These are phyloP conservation scores for Linhomoeus sp. DNA, from an alignment of 2,888 invertebrate species.

Conservation along the genomic window DNA sequence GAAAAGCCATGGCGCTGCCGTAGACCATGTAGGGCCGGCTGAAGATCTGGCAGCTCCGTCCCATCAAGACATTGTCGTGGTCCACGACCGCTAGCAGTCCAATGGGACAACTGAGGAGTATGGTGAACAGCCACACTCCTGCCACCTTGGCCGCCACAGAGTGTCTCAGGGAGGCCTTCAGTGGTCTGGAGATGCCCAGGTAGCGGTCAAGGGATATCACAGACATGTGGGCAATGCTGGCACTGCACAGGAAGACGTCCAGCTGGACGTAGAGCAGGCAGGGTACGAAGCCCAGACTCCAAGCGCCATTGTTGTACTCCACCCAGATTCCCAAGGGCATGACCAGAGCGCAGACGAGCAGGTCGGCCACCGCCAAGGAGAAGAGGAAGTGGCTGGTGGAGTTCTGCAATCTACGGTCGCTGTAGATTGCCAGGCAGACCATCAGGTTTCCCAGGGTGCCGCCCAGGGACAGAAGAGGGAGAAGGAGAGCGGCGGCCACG, in stretches of 20 bases:
- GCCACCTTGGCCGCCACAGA: conserved; percentile 25
- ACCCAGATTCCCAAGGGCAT: conserved; percentile 52
- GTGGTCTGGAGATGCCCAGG: conserved; percentile 41
- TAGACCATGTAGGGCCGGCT: conserved; percentile 11
- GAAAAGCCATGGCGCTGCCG: conserved; percentile 83
- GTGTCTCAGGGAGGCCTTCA: conserved; percentile 23
- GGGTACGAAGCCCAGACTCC: conserved; percentile 40
- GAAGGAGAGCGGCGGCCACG: conserved; percentile 34
- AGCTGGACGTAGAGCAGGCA: conserved; percentile 57
- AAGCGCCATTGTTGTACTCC: conserved; percentile 33
- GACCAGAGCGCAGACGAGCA: conserved; percentile 70
- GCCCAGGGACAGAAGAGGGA: conserved; percentile 61
- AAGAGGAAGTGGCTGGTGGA: conserved; percentile 80
- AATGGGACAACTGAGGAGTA: background rate
- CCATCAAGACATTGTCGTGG: conserved; percentile 25
- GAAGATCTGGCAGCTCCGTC: too few species aligned
- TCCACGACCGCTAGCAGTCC: background rate
- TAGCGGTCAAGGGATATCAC: conserved; percentile 43
- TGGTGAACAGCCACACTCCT: background rate
- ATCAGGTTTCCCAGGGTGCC: conserved; percentile 72
- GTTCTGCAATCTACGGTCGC: conserved; percentile 68
- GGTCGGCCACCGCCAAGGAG: conserved; percentile 71
- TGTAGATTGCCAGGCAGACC: conserved; percentile 68
- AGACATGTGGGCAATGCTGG: conserved; percentile 36
- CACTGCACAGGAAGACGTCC: conserved; percentile 35